Evolutionary conservation across 2,113 vertebrate species (phyloP), one percentile per base, ranked within the genome.

Genomic region (Naja naja): DNA sequence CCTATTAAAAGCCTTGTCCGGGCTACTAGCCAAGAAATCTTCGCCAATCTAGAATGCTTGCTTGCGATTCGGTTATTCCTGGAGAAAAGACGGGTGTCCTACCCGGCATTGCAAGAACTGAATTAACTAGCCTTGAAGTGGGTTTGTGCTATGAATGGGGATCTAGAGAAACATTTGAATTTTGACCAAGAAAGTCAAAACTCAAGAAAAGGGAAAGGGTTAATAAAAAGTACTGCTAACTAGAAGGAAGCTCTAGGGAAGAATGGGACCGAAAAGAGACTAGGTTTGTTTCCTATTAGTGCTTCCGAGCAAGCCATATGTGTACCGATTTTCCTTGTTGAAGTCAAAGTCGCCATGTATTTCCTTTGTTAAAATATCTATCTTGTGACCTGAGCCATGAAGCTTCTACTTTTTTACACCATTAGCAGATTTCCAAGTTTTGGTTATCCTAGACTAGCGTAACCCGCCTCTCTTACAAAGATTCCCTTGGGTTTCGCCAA

Each of bases 161-260:
- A 96, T 94, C 95, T 96, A 93, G 95, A 96, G 97, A 97, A 97
- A 97, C 96, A 97, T 96, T 96, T 97, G 97, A 97, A 93, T 96
- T 96, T 96, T 95, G 95, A 96, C 96, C 95, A 95, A 96, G 95
- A 95, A 97, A 97, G 96, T 95, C 90, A 49, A 49, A 49, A 49
- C 94, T 95, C 90, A 11, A 45, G 87, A 74, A 60, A 5, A 53
- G 23, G 34, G 53, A 69, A 85, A 88, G 16, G 16, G 43, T 18
- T 9, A 20, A 52, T 16, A 39, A 87, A 39, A 87, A 55, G 87
- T 87, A 87, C 34, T 87, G 34, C 34, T 69, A 39, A 27, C 52
- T 45, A 52, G 1, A 10, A 16, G 12, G 69, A 12, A 14, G 14
- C 8, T 10, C 0, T 39, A 27, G 45, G 45, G 47, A 53, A 16